Base-by-base conservation (phyloP, 2,888 invertebrate species). In the Tetanocera ferruginea region DNA sequence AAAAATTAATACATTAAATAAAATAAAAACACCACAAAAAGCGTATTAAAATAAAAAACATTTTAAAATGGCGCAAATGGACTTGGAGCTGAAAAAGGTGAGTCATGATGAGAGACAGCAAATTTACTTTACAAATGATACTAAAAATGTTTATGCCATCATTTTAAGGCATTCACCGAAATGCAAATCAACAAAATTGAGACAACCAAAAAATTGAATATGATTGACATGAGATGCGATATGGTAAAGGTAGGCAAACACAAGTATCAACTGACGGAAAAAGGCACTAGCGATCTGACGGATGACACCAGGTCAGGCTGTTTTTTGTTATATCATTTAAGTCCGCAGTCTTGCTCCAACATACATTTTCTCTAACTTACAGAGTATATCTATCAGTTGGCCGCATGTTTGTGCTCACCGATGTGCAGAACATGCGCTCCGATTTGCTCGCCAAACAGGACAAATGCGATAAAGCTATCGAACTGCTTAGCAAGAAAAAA, bases 161-260 rank as follows among this genome's bases (percentile, higher is more conserved):
- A 37, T 43, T 83, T 82, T 14, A 62, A 93, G 93, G 95, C 96
- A 8, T 96, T 96, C 85, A 91, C 93, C 76, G 95, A 96, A 85
- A 91, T 96, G 83, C 96, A 96, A 86, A 92, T 93, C 62, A 95
- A 95, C 88, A 93, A 94, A 91, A 91, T 95, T 77, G 94, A 95
- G 82, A 95, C 95, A 0, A 92, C 92, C 49, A 94, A 95, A 85
- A 95, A 96, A 88, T 89, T 96, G 72, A 93, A 93, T 84, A 90
- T 95, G 84, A 92, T 95, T 2, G 95, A 95, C 87, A 90, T 94
- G 60, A 95, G 87, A 70, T 94, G 95, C 78, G 95, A 96, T 74
- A 91, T 92, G 77, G 89, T 95, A n/a, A 93, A 93, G 84, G 91
- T 93, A 71, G 92, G 91, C 8, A 95, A 94, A 84, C 93, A 94